Conservation (phyloP, 2,797 vertebrate species). For the Takifugu ocellatus region DNA sequence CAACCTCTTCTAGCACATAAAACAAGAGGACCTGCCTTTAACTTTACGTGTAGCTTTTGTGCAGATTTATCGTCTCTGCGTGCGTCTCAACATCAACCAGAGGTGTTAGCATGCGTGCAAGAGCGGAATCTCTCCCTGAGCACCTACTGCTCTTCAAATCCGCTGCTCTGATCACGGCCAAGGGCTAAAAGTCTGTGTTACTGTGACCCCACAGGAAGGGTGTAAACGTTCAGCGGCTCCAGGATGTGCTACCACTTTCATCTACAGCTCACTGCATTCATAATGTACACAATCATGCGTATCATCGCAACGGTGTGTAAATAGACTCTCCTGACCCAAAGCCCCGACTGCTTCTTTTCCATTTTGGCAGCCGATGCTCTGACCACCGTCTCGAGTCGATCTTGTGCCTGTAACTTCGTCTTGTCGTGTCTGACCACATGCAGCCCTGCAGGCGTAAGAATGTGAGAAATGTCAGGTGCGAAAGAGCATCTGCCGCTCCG, state of each 20-base stretch:
- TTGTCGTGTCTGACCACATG: conserved; percentile 11
- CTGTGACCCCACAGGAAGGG: background rate
- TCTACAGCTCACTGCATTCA: background rate
- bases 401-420: conserved; percentile 17
- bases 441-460: background rate
- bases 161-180: conserved; percentile 22
- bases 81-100: conserved; percentile 25
- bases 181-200: background rate
- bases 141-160: conserved; percentile 38
- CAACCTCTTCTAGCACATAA: background rate
- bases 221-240: conserved; percentile 5
- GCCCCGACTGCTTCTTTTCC: conserved; percentile 11
- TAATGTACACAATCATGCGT: background rate
- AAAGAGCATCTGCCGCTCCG: conserved; percentile 50
- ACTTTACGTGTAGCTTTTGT: no score
- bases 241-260: background rate
- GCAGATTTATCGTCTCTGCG: background rate
- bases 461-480: conserved; percentile 27
- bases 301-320: background rate
- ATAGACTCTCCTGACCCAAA: background rate
- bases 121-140: conserved; percentile 28
- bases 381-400: conserved; percentile 44
- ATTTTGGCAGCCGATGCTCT: conserved; percentile 22
- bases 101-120: conserved; percentile 31
- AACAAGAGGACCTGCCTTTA: no score